Evolutionary conservation across 2,888 invertebrate genomes (phyloP).

Genomic region (Helleia helle): DNA sequence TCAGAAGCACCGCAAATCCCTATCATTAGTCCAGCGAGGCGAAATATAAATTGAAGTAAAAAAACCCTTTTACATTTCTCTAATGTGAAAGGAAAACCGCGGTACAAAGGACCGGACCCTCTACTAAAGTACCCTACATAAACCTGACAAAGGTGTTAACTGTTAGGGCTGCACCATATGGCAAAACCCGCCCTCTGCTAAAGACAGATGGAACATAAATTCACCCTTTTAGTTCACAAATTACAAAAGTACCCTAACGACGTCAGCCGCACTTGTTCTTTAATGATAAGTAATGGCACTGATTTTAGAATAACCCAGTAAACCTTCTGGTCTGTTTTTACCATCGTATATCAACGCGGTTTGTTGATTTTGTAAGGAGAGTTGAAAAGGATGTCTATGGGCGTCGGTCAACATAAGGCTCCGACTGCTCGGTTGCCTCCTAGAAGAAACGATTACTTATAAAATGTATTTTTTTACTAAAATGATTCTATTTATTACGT

Average conservation of each 20-base stretch:
- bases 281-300: conserved; percentile 20
- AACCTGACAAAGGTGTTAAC: conserved; percentile 41
- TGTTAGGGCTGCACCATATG: conserved; percentile 41
- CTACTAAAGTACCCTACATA: conserved; percentile 11
- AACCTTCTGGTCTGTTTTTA: too few species aligned
- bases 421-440: too few species aligned
- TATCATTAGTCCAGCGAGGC: conserved; percentile 18
- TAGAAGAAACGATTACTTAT: too few species aligned
- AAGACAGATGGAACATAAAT: conserved; percentile 59
- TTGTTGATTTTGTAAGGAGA: too few species aligned
- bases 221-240: conserved; percentile 49
- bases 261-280: conserved; percentile 25
- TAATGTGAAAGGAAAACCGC: conserved; percentile 24
- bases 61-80: conserved; percentile 18
- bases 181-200: conserved; percentile 43
- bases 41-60: conserved; percentile 16
- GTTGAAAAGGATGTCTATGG: too few species aligned
- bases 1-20: conserved; percentile 13
- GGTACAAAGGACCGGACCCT: conserved; percentile 15
- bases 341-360: too few species aligned
- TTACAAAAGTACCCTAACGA: conserved; percentile 47
- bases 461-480: too few species aligned
- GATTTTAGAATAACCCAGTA: too few species aligned
- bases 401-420: too few species aligned
- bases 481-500: too few species aligned